Evolutionary conservation across 2,113 vertebrate species (phyloP).

Genomic region (Neolamprologus sp.): DNA sequence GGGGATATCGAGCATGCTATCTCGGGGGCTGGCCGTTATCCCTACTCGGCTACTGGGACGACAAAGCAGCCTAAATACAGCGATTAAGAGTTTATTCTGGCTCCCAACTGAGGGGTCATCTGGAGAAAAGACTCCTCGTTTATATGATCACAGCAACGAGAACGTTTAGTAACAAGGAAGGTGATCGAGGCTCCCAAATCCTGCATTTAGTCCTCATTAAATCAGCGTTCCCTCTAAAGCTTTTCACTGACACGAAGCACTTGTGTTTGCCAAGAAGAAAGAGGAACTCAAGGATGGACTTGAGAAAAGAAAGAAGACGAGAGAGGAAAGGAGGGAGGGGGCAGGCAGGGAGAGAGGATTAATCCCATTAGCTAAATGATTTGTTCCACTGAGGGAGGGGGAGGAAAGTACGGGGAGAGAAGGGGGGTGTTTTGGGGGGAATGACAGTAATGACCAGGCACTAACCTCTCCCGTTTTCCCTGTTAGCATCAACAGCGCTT

Average conservation of each 20-base stretch:
- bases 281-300: slow-evolving; percentile 18
- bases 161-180: background rate
- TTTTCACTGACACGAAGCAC: background rate
- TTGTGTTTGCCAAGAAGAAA: background rate
- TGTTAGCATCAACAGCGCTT: background rate
- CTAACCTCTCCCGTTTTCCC: background rate
- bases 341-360: slow-evolving; percentile 9
- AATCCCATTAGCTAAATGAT: slow-evolving; percentile 62
- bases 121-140: background rate
- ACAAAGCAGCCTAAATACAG: background rate
- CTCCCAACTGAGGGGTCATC: background rate
- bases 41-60: background rate
- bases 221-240: background rate
- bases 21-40: background rate
- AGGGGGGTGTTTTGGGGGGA: background rate
- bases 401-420: background rate
- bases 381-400: slow-evolving; percentile 43
- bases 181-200: background rate
- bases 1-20: slow-evolving; percentile 12
- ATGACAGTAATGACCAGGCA: background rate
- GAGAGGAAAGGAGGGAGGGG: background rate
- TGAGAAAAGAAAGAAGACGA: slow-evolving; percentile 11
- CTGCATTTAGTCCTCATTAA: slow-evolving; percentile 3
- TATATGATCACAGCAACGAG: background rate
- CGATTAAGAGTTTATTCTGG: background rate